These are phyloP conservation scores for Sarcophaga peregrina DNA, from an alignment of 1,140 invertebrate species.

Conservation along the genomic window DNA sequence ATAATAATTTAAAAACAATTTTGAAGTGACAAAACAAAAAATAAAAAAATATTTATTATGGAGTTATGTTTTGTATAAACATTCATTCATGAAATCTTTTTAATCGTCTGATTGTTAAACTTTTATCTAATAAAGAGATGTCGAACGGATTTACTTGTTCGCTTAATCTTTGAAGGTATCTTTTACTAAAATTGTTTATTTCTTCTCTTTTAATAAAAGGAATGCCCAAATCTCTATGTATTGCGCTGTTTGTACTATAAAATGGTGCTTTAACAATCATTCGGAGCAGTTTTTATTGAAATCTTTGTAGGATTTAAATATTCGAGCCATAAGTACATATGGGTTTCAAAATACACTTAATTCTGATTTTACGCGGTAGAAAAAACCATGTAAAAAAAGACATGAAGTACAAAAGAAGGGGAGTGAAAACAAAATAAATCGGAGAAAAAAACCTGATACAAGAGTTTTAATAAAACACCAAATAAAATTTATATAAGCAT, in stretches of 20 bases:
- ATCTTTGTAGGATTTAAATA: background rate
- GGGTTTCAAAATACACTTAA: background rate
- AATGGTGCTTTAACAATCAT: background rate
- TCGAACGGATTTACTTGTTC: background rate
- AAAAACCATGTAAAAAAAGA: no score
- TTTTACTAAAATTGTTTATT: background rate
- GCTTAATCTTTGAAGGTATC: slow-evolving; percentile 18
- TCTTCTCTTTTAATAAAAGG: background rate
- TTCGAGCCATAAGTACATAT: slow-evolving; percentile 15
- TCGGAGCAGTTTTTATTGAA: background rate
- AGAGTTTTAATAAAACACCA: no score
- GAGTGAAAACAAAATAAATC: no score
- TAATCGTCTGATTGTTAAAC: background rate
- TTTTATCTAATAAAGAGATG: slow-evolving; percentile 6
- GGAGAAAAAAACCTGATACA: no score
- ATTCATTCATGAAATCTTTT: slow-evolving; percentile 2
- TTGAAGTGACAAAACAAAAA: no score
- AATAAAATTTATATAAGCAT: no score
- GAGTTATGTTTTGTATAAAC: no score
- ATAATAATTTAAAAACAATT: no score
- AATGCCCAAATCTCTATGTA: background rate
- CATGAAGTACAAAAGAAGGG: no score
- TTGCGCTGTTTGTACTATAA: background rate
- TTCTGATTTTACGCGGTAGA: background rate
- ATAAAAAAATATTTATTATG: no score